A percentile compares a stretch with the other conserved stretches of the same genome.
phyloP scores from a whole-genome alignment of 2,113 vertebrate species.

The Vidua macroura region DNA sequence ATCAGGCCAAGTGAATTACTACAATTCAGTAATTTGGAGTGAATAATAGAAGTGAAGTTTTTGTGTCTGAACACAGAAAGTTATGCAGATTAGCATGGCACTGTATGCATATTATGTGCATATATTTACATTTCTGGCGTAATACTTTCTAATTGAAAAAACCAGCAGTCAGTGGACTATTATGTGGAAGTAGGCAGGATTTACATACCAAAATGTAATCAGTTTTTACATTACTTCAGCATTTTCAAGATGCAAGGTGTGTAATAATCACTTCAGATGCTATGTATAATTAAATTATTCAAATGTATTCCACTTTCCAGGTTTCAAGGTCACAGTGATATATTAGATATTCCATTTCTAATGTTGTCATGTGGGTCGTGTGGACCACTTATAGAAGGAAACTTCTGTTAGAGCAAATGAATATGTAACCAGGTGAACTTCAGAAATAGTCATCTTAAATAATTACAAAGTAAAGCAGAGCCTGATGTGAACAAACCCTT shows the following conservation, averaged over 20 bases:
- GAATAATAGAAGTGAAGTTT: not conserved
- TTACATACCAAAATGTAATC: not conserved
- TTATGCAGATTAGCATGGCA: not conserved
- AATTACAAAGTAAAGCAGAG: not conserved
- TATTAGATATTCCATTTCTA: not conserved
- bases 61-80: not conserved
- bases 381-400: not conserved
- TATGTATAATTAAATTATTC: slow-evolving; percentile 32
- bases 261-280: not conserved
- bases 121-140: slow-evolving; percentile 1
- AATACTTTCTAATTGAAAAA: not conserved
- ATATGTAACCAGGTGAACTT: not conserved
- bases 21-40: not conserved
- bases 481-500: not conserved
- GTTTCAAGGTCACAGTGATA: slow-evolving; percentile 44
- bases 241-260: not conserved
- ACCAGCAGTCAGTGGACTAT: not conserved
- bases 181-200: not conserved
- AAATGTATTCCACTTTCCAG: slow-evolving; percentile 26
- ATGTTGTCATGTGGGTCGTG: not conserved
- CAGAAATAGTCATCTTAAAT: not conserved
- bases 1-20: not conserved
- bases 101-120: not conserved
- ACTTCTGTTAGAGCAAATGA: not conserved
- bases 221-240: not conserved